Conservation (phyloP, 2,888 invertebrate species). For the Euproctis similis region DNA sequence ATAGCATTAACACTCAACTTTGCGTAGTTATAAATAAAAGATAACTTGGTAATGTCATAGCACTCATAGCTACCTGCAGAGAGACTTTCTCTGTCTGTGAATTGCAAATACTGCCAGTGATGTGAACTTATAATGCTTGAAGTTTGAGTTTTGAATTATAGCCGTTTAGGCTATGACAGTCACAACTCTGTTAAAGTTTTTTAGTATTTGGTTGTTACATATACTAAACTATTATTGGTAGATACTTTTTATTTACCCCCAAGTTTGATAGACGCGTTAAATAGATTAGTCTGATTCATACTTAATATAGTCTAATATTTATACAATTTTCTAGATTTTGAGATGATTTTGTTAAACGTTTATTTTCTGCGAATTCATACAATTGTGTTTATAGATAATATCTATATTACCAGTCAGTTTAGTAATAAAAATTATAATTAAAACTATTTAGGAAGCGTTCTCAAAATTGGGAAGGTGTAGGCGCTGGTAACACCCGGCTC, state of each 20-base stretch:
- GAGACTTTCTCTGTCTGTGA: conserved; percentile 62
- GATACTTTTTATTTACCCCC: too few species aligned
- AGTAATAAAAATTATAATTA: conserved; percentile 66
- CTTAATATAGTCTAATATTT: too few species aligned
- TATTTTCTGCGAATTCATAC: conserved; percentile 41
- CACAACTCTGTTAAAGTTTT: conserved; percentile 19
- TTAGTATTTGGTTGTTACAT: too few species aligned
- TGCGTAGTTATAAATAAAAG: conserved; percentile 72
- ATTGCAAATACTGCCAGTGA: conserved; percentile 64
- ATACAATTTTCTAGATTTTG: too few species aligned
- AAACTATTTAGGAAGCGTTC: conserved; percentile 61
- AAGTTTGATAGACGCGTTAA: too few species aligned
- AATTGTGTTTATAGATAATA: conserved; percentile 47
- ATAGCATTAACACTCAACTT: conserved; percentile 43
- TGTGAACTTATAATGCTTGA: conserved; percentile 19
- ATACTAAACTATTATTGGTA: too few species aligned
- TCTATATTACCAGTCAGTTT: conserved; percentile 49
- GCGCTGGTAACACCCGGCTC: conserved; percentile 43
- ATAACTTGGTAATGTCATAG: conserved; percentile 65
- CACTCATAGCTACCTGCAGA: conserved; percentile 56
- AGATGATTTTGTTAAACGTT: too few species aligned
- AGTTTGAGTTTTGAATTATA: conserved; percentile 41
- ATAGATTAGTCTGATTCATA: too few species aligned
- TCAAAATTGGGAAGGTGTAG: conserved; percentile 52
- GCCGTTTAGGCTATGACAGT: conserved; percentile 27